Percentiles rank a stretch among this genome's conserved stretches.
Evolutionary conservation across 2,113 vertebrate genomes (phyloP).

Genomic region (Piaya cayana): DNA sequence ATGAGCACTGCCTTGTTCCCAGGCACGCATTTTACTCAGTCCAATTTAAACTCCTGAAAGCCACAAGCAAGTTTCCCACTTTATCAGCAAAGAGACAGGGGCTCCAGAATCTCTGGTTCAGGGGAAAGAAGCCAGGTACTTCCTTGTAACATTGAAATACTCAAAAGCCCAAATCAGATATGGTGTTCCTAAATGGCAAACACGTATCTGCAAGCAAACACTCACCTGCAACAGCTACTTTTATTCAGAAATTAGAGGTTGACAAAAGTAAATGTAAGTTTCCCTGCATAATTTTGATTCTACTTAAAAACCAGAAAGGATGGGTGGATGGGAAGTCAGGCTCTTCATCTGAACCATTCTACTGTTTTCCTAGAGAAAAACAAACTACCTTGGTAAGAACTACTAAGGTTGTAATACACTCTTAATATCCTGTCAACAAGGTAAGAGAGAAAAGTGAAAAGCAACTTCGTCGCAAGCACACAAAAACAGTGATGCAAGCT

Average conservation of each 20-base stretch:
- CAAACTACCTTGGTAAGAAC: neutral
- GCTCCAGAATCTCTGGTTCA: rapidly evolving
- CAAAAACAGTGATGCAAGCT: neutral
- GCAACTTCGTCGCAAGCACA: rapidly evolving
- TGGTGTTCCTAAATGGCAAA: neutral
- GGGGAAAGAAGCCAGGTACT: neutral
- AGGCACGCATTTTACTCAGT: neutral
- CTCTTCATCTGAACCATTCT: neutral
- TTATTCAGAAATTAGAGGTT: neutral
- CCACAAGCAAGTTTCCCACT: neutral
- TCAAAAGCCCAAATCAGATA: rapidly evolving
- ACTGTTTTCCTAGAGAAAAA: neutral
- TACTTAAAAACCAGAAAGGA: neutral
- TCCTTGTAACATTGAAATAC: neutral
- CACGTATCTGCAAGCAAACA: neutral
- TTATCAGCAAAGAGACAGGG: neutral
- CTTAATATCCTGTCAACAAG: neutral
- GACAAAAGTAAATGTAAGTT: neutral
- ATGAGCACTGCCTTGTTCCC: neutral
- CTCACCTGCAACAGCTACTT: neutral
- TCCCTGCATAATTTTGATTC: neutral
- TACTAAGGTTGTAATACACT: neutral
- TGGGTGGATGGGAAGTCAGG: neutral
- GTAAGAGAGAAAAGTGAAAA: neutral
- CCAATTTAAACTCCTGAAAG: neutral